phyloP scores from a whole-genome alignment of 2,888 invertebrate genomes.

The Biston stratarius region DNA sequence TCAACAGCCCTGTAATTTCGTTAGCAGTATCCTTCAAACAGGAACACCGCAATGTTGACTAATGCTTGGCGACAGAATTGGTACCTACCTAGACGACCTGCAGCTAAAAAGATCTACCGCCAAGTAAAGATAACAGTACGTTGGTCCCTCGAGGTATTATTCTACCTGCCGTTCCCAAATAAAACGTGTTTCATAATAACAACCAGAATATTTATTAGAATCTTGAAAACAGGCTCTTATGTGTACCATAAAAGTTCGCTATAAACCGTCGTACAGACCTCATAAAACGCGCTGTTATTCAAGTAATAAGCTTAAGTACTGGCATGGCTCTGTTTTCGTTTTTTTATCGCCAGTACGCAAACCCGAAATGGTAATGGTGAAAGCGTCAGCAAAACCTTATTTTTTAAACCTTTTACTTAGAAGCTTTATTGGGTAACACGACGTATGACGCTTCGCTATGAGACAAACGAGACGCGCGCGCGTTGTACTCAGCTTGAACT shows the following conservation, averaged over 20 bases:
- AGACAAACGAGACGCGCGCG: too few species aligned
- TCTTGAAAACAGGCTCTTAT: slow-evolving; percentile 30
- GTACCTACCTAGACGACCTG: neutral
- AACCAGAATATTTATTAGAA: slow-evolving; percentile 32
- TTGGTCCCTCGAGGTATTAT: too few species aligned
- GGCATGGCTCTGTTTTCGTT: slow-evolving; percentile 17
- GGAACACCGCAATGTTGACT: too few species aligned
- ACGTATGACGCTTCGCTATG: too few species aligned
- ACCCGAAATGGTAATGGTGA: slow-evolving; percentile 18
- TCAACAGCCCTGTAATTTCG: too few species aligned
- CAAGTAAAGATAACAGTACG: too few species aligned
- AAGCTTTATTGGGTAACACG: neutral
- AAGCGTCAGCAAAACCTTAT: slow-evolving; percentile 13
- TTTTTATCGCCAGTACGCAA: slow-evolving; percentile 26
- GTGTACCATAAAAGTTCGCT: slow-evolving; percentile 33
- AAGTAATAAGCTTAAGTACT: slow-evolving; percentile 39
- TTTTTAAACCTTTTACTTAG: neutral
- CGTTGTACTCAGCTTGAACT: too few species aligned
- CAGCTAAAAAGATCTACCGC: too few species aligned
- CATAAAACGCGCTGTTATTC: slow-evolving; percentile 34
- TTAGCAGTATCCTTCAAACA: too few species aligned
- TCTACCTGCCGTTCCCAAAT: slow-evolving; percentile 3
- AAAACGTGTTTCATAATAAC: slow-evolving; percentile 16
- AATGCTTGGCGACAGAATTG: too few species aligned
- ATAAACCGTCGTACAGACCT: slow-evolving; percentile 32